Conservation (phyloP, 2,888 invertebrate genomes). For the Ophion costatus region DNA sequence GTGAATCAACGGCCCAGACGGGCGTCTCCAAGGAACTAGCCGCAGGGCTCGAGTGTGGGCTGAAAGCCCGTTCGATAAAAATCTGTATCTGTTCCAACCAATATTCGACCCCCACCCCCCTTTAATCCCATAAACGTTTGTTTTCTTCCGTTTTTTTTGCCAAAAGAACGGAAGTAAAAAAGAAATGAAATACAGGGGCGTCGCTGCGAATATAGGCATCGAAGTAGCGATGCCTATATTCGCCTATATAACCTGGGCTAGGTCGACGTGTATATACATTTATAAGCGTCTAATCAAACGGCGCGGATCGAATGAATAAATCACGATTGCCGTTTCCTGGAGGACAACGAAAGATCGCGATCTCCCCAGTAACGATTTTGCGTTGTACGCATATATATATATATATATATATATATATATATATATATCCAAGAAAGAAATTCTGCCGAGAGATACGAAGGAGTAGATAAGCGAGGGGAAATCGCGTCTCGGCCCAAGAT, state of each 20-base stretch:
- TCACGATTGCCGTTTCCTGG: constrained; percentile 17
- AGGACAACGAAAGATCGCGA: constrained; percentile 34
- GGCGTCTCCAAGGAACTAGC: too few relatives aligned
- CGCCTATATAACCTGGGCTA: too few relatives aligned
- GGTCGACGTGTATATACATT: background rate
- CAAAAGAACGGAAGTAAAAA: background rate
- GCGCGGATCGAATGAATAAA: constrained; percentile 23
- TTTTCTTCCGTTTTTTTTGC: background rate
- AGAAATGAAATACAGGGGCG: background rate
- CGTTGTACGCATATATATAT: constrained; percentile 13
- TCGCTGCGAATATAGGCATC: background rate
- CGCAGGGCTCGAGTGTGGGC: too few relatives aligned
- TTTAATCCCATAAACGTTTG: background rate
- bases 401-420: too few relatives aligned
- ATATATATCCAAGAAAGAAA: constrained; percentile 14
- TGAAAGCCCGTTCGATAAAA: too few relatives aligned
- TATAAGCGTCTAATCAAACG: constrained; percentile 4
- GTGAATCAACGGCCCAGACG: too few relatives aligned
- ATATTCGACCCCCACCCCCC: too few relatives aligned
- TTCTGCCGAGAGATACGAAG: constrained; percentile 48
- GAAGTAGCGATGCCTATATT: too few relatives aligned
- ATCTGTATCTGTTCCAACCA: too few relatives aligned
- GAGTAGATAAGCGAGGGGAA: constrained; percentile 45
- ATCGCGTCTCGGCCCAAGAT: constrained; percentile 12
- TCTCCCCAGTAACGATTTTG: constrained; percentile 33